These are phyloP conservation scores for Dicranocentrus wangi DNA, from an alignment of 2,888 invertebrate genomes.

Conservation along the genomic window DNA sequence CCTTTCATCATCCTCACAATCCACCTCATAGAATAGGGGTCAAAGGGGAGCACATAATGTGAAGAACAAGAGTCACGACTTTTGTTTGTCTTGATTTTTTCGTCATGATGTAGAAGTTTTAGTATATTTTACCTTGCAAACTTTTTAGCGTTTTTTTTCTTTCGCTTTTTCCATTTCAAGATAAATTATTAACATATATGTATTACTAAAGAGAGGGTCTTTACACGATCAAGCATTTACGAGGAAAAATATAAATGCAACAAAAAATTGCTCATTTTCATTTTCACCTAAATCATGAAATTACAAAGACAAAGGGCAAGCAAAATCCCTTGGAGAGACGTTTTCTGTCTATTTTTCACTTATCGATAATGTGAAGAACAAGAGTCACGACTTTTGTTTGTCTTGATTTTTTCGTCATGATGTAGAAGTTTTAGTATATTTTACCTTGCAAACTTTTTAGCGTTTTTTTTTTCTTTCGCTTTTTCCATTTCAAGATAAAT, in stretches of 20 bases:
- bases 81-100: not conserved
- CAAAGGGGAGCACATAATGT: constrained; percentile 34
- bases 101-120: not conserved
- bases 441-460: not conserved
- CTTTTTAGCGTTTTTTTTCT: not conserved
- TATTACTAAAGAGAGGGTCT: no score
- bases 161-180: not conserved
- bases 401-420: not conserved
- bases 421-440: not conserved
- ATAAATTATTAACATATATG: no score
- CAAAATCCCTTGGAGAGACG: not conserved
- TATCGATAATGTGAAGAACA: no score
- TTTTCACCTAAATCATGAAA: constrained; percentile 19
- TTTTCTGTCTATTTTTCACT: not conserved
- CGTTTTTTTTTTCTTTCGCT: not conserved
- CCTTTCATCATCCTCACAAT: constrained; percentile 5
- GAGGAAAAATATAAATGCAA: not conserved
- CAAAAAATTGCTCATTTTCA: not conserved
- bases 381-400: constrained; percentile 25
- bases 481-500: not conserved
- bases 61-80: constrained; percentile 43
- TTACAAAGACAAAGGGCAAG: not conserved
- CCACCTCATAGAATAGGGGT: constrained; percentile 11
- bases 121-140: not conserved
- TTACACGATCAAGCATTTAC: not conserved